A percentile compares a stretch with the other conserved stretches of the same genome.
Conservation (phyloP, 2,888 invertebrate species). For the Sphaeridia pumilis region DNA sequence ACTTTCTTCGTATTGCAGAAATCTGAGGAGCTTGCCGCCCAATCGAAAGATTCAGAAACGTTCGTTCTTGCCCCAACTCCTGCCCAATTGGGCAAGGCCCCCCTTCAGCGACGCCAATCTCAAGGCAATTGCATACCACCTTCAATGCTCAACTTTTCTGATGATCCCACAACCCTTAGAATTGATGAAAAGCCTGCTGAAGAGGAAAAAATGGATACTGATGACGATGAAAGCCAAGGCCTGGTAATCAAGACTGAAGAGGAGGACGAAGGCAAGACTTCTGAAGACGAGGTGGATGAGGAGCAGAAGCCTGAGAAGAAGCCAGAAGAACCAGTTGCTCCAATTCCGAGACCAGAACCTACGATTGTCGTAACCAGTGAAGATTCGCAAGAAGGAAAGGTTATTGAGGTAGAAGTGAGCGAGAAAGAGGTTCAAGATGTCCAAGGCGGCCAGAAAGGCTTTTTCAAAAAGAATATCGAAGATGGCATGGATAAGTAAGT, state of each 20-base stretch:
- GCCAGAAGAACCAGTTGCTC: neutral
- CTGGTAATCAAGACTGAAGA: constrained; percentile 11
- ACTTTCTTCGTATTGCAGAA: too few relatives aligned
- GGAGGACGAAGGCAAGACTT: neutral
- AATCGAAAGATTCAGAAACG: constrained; percentile 30
- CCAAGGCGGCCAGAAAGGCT: constrained; percentile 51
- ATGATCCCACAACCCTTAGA: neutral
- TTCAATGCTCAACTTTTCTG: constrained; percentile 11
- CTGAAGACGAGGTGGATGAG: neutral
- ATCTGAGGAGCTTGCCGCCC: too few relatives aligned
- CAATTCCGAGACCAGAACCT: constrained; percentile 9
- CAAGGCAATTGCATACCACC: constrained; percentile 49
- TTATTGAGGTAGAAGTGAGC: neutral
- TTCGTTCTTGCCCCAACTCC: constrained; percentile 87
- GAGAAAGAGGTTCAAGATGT: constrained; percentile 8
- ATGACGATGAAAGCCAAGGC: constrained; percentile 2
- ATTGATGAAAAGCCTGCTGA: neutral
- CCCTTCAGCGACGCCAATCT: constrained; percentile 73
- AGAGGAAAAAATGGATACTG: constrained; percentile 6
- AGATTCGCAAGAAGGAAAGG: neutral
- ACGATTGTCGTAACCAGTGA: constrained; percentile 3
- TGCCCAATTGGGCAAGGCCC: constrained; percentile 81
- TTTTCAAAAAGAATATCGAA: constrained; percentile 76
- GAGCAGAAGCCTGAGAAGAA: constrained; percentile 1
- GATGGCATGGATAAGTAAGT: constrained; percentile 81